Evolutionary conservation across 2,888 invertebrate species (phyloP).

Genomic region (Diarsia brunnea): DNA sequence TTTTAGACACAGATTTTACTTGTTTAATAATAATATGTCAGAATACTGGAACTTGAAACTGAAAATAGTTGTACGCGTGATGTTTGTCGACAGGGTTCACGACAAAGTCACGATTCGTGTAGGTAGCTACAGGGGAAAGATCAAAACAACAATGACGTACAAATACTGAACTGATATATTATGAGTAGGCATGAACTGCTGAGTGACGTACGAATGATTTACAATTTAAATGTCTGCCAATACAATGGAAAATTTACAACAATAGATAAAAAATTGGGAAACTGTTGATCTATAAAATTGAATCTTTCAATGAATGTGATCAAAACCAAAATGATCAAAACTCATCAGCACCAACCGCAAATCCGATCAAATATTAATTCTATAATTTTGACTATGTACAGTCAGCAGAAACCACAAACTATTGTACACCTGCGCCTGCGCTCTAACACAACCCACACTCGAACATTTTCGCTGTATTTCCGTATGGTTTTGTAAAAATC

Average conservation of each 20-base stretch:
- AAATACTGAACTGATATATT: constrained; percentile 22
- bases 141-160: constrained; percentile 52
- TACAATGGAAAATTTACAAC: constrained; percentile 11
- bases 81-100: constrained; percentile 30
- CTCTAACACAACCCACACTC: constrained; percentile 7
- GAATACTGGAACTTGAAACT: not conserved
- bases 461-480: constrained; percentile 77
- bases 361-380: constrained; percentile 4
- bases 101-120: constrained; percentile 13
- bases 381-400: not conserved
- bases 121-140: constrained; percentile 39
- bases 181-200: not conserved
- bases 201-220: constrained; percentile 46
- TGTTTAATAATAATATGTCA: not conserved
- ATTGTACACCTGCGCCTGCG: not conserved
- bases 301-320: not conserved
- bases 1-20: not conserved
- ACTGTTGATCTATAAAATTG: not conserved
- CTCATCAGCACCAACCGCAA: not conserved
- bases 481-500: constrained; percentile 81
- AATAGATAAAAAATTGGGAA: constrained; percentile 12
- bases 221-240: constrained; percentile 46
- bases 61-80: not conserved
- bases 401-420: constrained; percentile 14
- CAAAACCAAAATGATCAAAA: not conserved